Conservation (phyloP, 1,140 invertebrate genomes). For the Bombus breviceps region DNA sequence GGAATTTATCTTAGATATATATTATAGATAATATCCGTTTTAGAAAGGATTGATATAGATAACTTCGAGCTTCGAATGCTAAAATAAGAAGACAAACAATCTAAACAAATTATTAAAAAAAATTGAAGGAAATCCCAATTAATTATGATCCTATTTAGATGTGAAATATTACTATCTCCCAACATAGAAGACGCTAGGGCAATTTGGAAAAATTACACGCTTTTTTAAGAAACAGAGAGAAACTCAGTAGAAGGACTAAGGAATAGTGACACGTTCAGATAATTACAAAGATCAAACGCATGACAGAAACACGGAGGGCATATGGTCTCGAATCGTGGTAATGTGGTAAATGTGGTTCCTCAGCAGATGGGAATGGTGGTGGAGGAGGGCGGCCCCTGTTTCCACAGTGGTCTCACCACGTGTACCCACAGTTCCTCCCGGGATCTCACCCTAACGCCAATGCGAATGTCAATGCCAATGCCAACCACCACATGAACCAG, state of each 20-base stretch:
- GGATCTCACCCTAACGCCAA: conserved; percentile 90
- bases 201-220: neutral
- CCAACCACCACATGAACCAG: conserved; percentile 82
- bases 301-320: conserved; percentile 15
- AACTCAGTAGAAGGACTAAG: conserved; percentile 26
- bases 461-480: conserved; percentile 83
- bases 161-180: no score
- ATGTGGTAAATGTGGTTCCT: conserved; percentile 80
- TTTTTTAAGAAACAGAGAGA: conserved; percentile 47
- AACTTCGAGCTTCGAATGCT: no score
- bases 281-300: neutral
- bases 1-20: no score
- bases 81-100: no score
- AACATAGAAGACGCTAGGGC: no score
- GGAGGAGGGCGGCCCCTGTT: conserved; percentile 89
- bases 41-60: no score
- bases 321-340: conserved; percentile 58
- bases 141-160: no score
- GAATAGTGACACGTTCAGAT: no score
- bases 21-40: no score
- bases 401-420: conserved; percentile 95
- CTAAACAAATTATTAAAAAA: no score
- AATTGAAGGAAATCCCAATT: no score
- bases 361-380: conserved; percentile 82
- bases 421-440: conserved; percentile 95